Evolutionary conservation across 2,113 vertebrate genomes (phyloP).

Genomic region (Smithornis capensis): DNA sequence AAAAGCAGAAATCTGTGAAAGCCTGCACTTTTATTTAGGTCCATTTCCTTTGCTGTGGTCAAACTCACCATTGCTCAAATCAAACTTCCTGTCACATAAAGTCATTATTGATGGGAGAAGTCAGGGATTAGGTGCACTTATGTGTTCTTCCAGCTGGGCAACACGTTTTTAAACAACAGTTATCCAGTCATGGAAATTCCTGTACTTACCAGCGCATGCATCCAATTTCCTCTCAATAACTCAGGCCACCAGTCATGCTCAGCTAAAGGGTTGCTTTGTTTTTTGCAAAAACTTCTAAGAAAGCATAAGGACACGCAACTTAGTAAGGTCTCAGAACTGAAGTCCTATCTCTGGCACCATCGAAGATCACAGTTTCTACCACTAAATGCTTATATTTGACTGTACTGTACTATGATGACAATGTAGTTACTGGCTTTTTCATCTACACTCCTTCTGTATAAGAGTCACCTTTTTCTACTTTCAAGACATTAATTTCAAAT

Average conservation of each 20-base stretch:
- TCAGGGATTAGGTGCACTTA: not conserved
- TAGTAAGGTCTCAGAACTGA: not conserved
- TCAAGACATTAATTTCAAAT: not conserved
- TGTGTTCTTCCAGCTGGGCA: not conserved
- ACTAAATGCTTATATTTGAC: not conserved
- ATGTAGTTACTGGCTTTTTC: not conserved
- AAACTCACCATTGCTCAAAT: not conserved
- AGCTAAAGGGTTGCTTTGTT: not conserved
- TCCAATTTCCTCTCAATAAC: not conserved
- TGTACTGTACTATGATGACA: not conserved
- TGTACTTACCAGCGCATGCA: accelerated
- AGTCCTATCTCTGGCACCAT: not conserved
- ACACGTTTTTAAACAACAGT: not conserved
- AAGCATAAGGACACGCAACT: not conserved
- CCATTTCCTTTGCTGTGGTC: not conserved
- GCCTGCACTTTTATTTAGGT: not conserved
- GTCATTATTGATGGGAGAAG: not conserved
- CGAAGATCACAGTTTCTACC: not conserved
- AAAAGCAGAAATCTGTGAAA: not conserved
- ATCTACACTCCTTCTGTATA: not conserved
- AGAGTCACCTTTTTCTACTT: not conserved
- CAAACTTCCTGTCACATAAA: not conserved
- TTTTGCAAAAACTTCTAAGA: not conserved
- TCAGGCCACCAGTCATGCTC: not conserved
- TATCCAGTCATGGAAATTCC: not conserved